Evolutionary conservation across 64 coral and sea anemone species (phyloP), one percentile per base, ranked within the genome.

Genomic region (Astreopora myriophthalma): DNA sequence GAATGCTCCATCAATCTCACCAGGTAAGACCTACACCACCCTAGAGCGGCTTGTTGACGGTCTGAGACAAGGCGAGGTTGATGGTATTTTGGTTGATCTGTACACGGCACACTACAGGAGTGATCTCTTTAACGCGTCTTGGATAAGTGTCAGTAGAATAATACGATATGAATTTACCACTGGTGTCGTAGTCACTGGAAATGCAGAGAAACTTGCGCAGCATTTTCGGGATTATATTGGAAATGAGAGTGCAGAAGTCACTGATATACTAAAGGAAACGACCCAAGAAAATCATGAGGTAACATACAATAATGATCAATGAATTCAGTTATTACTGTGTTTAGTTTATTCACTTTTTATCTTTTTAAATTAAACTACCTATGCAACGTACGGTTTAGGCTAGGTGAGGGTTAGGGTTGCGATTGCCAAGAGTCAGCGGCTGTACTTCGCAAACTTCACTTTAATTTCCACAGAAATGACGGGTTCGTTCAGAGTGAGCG

Each of bases 61-160:
- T 11, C 61, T 92, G 8, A 65, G 74, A 38, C 1, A 62, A 2
- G 79, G 32, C 24, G 63, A 46, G 1, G 80, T 84, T 25, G 90
- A 92, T 29, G 90, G 90, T 6, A 92, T 92, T 51, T 65, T 92
- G 5, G 90, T 92, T 6, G 90, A 92, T 32, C 51, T 86, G 16
- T 92, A 92, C 51, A 85, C 84, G 55, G 90, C 90, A n/a, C 32
- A 73, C 46, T 92, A 85, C 37, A 55, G 90, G 25, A 76, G 68
- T 38, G 90, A 92, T 39, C 35, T 92, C 31, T 92, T 92, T 27
- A 92, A 92, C 19, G 90, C 48, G 6, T 34, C 90, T 0, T 92
- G 90, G 90, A 85, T 85, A 7, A 84, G 44, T 42, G 71, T 92
- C 19, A 51, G 68, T 30, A 71, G 44, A 69, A 92, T 92, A 74